Conservation (phyloP, 2,113 vertebrate genomes). For the Daubentonia madagascariensis region DNA sequence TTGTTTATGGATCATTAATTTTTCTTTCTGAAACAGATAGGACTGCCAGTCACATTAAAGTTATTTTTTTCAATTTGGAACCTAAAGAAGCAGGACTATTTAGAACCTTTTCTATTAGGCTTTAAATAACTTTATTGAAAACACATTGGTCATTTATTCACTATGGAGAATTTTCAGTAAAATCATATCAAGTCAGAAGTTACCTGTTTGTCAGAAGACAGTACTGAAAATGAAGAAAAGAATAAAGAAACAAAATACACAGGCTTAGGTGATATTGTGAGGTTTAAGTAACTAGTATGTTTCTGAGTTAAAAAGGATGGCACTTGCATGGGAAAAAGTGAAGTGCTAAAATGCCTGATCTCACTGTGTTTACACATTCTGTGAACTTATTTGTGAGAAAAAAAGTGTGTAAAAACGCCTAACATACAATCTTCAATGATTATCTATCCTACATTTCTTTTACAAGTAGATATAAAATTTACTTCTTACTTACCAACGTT, state of each 20-base stretch:
- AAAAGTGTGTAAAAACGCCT: neutral
- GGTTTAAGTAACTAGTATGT: neutral
- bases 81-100: neutral
- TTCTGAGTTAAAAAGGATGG: neutral
- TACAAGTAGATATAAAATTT: neutral
- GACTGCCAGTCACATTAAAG: neutral
- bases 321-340: neutral
- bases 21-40: neutral
- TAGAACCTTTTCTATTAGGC: neutral
- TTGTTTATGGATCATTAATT: conserved; percentile 48
- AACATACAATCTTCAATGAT: neutral
- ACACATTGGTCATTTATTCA: neutral
- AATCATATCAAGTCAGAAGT: neutral
- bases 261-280: neutral
- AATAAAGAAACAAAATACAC: neutral
- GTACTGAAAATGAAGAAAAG: neutral
- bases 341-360: neutral
- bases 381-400: neutral
- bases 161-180: neutral
- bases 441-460: neutral
- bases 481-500: neutral
- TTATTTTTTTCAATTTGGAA: neutral
- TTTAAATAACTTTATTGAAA: neutral
- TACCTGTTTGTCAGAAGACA: neutral
- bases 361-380: neutral